Base-by-base conservation (phyloP, 2,888 invertebrate species). In the Bembecia ichneumoniformis region DNA sequence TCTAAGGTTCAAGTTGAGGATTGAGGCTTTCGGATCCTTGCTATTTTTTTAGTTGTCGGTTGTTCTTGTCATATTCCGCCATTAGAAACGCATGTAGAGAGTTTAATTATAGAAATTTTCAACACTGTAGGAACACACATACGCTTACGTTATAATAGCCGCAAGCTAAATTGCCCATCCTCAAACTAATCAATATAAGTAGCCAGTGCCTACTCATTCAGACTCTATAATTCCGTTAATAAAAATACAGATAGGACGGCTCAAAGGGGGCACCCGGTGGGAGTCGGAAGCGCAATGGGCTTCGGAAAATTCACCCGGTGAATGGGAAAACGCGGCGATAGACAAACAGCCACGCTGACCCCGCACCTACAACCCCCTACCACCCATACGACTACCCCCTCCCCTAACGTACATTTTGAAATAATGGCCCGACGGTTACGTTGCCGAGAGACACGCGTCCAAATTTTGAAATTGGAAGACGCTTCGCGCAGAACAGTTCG, bases 301-400 rank as follows among this genome's bases (percentile, higher is more conserved):
- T 77, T 83, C 81, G 83, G 86, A 80, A 83, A 84, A 84, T 82
- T 83, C 84, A 80, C 81, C 83, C 82, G 72, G 75, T 84, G 84
- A 84, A 83, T 82, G 82, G 80, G 76, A 83, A 84, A 84, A 74
- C 83, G 82, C 81, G 76, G 80, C 80, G 78, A 82, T 86, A 87
- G 86, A 86, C 83, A 86, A 86, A 84, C 86, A 82, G 75, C 68
- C 67, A 63, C 64, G 66, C 74, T 80, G 80, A 82, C 84, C 82
- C 76, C 73, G 66, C 64, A 53, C 61, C 63, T 43, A 17, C 53
- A 20, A 45, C 52, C 35, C 44, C 43, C 49, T 35, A 36, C 15
- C 44, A 16, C 5, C 44, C 44, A 5, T 11, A 13, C 55, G 60
- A 68, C 56, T 15, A 13, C 44, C 44, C 15, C 11, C 43, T 55